These are phyloP conservation scores for Thamnophis sirtalis DNA, from an alignment of 2,113 vertebrate genomes.

Conservation along the genomic window DNA sequence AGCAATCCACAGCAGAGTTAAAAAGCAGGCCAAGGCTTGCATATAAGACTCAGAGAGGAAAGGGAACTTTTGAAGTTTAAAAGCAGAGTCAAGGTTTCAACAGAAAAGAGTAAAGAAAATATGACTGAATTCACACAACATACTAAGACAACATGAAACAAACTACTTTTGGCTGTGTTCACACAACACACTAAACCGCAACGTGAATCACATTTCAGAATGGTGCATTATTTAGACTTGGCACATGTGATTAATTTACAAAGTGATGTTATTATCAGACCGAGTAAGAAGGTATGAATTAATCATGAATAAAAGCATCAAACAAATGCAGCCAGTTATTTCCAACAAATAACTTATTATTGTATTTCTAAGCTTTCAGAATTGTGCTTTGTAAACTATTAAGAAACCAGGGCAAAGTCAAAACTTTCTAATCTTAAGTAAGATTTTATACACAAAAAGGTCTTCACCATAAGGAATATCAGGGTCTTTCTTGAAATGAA, in stretches of 20 bases:
- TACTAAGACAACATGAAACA: background rate
- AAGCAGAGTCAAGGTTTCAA: background rate
- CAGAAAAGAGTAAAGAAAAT: background rate
- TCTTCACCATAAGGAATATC: background rate
- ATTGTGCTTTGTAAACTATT: background rate
- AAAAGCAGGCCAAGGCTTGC: background rate
- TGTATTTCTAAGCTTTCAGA: background rate
- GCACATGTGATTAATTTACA: background rate
- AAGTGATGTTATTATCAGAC: background rate
- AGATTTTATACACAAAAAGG: background rate
- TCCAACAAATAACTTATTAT: background rate
- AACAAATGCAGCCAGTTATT: background rate
- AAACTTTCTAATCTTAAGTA: background rate
- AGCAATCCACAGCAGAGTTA: background rate
- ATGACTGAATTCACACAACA: background rate
- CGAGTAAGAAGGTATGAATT: background rate
- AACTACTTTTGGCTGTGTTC: background rate
- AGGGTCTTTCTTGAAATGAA: background rate
- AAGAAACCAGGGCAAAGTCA: background rate
- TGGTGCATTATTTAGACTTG: background rate
- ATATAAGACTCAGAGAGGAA: background rate
- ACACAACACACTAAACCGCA: background rate
- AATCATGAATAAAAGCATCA: background rate
- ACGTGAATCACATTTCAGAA: background rate
- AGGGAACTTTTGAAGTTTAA: background rate